Base-by-base conservation (phyloP, 2,888 invertebrate species). In the Eupithecia tripunctaria region DNA sequence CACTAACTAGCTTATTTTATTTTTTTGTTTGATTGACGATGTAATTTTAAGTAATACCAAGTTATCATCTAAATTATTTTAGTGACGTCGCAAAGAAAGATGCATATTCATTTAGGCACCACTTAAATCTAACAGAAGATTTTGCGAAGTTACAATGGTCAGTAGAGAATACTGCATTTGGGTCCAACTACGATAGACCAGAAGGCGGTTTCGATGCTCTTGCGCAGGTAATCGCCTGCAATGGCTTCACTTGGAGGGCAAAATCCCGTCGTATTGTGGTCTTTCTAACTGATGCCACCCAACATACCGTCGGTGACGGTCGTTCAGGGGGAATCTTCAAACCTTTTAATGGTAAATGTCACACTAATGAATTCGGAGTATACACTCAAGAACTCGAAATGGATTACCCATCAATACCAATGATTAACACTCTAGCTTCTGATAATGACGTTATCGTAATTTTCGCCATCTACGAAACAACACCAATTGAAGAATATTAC, bases 121-220 rank as follows among this genome's bases (percentile, higher is more conserved):
- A 96, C 78, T 94, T 98, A 87, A 94, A 95, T 41, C 88, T 98
- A 67, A 96, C 95, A 14, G 88, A 90, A 7, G 91, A 97, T 76
- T 93, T 95, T 3, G 78, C 85, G 1, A 82, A 76, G 56, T 96
- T 96, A 80, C 82, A 90, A 78, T 74, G 81, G 0, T 81, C 86
- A 65, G 90, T 96, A 1, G 88, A 89, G 0, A 78, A 84, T 0
- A 92, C 94, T 0, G 78, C 85, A 8, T 86, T 92, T 36, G 95
- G 95, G 1, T 87, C 86, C 1, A 96, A 96, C 88, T 85, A 96
- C 71, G 97, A 97, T 84, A 83, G 89, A 1, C 97, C 97, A 0
- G 98, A 98, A 91, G 98, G 98, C 10, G 97, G 98, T 0, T 95
- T 98, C 67, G 98, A 98, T 86, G 98, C 97, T 5, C 94, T 98